Evolutionary conservation across 2,113 vertebrate species (phyloP), one percentile per base, ranked within the genome.

Genomic region (Sapajus apella): DNA sequence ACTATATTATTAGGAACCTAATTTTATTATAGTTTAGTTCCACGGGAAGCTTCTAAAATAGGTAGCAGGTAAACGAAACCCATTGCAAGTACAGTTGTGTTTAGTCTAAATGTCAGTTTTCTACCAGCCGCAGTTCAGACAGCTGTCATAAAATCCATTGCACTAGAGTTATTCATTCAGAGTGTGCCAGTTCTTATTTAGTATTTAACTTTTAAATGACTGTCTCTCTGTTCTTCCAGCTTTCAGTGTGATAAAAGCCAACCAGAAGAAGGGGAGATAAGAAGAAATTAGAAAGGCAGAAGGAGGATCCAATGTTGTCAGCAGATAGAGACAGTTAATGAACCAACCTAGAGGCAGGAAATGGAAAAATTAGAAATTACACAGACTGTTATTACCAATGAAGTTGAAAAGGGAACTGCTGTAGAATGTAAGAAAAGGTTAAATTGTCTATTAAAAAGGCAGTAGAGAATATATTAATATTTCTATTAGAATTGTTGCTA

Each of bases 51-150:
- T 77, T 91, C 52, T 55, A 79, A 91, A 79, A 70, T 27, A 95
- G 27, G 10, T 50, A 79, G 23, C 16, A 91, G 68, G 30, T 4
- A 17, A 30, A 56, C 8, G 2, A 95, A 81, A 85, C 47, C 27
- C 8, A 56, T 13, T 61, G 45, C 25, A 94, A 37, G 16, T 68
- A 40, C 11, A 81, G 23, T 23, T 47, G 18, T 79, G 32, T 52
- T 95, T 96, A 87, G 23, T 93, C 40, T 52, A 85, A 88, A 61
- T 64, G 23, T 55, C 64, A 85, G 21, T 85, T 43, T 64, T 88
- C 72, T 52, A 25, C 8, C n/a, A 88, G 18, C 32, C 37, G 72
- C 55, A 50, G 43, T 43, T 93, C 58, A 76, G 20, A 75, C 3
- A 32, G 8, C 21, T 43, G 55, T 55, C 61, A 83, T 32, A 92